Conservation (phyloP, 2,113 vertebrate species). For the Nesoenas mayeri region DNA sequence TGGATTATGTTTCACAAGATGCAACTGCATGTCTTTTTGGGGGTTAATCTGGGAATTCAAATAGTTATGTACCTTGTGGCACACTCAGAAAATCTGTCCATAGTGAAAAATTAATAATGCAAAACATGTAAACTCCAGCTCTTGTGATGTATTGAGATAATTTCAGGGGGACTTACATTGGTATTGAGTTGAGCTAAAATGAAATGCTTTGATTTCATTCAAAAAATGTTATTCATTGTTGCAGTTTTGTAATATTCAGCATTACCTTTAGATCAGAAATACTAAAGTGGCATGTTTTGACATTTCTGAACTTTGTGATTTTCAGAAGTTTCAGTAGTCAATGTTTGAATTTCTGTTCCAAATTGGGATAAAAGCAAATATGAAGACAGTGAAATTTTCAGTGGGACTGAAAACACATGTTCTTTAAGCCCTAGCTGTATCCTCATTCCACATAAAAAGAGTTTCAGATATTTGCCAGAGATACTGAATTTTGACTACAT, state of each 20-base stretch:
- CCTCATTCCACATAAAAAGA: conserved; percentile 35
- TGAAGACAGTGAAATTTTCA: conserved; percentile 60
- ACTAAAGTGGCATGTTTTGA: conserved; percentile 48
- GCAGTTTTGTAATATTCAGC: conserved; percentile 36
- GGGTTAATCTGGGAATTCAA: fast-evolving
- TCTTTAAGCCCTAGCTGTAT: conserved; percentile 17
- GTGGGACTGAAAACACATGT: conserved; percentile 60
- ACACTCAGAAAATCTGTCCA: neutral
- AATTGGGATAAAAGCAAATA: conserved; percentile 54
- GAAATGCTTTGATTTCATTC: conserved; percentile 26
- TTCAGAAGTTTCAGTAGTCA: conserved; percentile 55
- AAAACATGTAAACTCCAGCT: neutral
- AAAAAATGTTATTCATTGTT: neutral
- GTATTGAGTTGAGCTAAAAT: neutral
- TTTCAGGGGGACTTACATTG: neutral
- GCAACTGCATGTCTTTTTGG: neutral
- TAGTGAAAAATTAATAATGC: neutral
- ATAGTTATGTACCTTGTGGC: neutral
- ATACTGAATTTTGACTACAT: conserved; percentile 21
- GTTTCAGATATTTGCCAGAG: conserved; percentile 32
- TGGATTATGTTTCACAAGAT: neutral
- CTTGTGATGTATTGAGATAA: neutral
- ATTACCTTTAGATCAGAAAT: conserved; percentile 54
- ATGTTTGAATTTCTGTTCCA: conserved; percentile 30
- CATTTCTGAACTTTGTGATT: conserved; percentile 52